Evolutionary conservation across 2,113 vertebrate genomes (phyloP), one percentile per base, ranked within the genome.

Genomic region (Pungitius pungitius): DNA sequence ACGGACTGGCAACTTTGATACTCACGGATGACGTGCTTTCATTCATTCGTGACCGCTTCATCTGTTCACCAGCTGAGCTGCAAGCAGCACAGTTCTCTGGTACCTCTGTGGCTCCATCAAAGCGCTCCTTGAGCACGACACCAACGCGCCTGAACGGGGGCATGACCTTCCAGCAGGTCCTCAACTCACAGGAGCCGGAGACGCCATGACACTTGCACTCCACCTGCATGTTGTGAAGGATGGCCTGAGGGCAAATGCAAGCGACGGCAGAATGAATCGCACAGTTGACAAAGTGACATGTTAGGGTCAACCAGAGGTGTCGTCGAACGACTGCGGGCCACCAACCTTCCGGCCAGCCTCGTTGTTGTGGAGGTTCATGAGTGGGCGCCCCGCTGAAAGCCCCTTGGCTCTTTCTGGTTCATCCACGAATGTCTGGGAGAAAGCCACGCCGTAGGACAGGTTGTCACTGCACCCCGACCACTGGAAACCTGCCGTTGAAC

Each of bases 381-480:
- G 92, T 0, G 58, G 89, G 51, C 69, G 49, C 45, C 94, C 92
- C n/a, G 91, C 93, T 1, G 93, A 94, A 54, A 92, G 13, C 0
- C 93, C 85, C 0, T 64, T 77, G 40, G 91, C 94, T 58, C 92
- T 90, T 80, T 95, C 93, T 0, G 91, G 89, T 74, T 89, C 94
- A 22, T 95, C 95, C 69, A 94, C 86, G 0, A 95, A 95, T 2
- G 91, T 92, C 78, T 95, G 94, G 61, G 94, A 96, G 83, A 95
- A 95, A n/a, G 92, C 90, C 69, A 91, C 89, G 0, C 94, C 91
- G 0, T 94, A 93, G 20, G 88, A 92, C 55, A 95, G 72, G 81
- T 95, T 94, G 82, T 95, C 94, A 47, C 94, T 95, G 87, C 94
- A 95, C 9, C 95, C 94, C 0, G 89, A 95, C 93, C 95, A 94